Conservation (phyloP, 1,140 invertebrate species). For the Sminthurides bifidus region DNA sequence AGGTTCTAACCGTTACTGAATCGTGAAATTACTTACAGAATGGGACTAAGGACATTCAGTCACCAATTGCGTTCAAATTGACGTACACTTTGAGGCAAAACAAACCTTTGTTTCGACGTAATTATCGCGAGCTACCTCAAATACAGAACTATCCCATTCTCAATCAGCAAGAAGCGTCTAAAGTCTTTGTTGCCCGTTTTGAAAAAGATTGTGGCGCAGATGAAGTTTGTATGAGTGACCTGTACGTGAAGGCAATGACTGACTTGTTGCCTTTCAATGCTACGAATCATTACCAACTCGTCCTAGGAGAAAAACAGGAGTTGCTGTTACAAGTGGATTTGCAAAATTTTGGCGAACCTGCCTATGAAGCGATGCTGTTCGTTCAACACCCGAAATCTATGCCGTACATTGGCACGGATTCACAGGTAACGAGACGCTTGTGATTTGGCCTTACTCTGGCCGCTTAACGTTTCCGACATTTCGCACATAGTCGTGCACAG, state of each 20-base stretch:
- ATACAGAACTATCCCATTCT: conserved; percentile 73
- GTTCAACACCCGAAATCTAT: conserved; percentile 63
- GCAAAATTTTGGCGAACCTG: conserved; percentile 69
- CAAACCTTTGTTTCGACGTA: conserved; percentile 43
- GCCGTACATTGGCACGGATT: conserved; percentile 54
- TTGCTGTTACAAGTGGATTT: conserved; percentile 62
- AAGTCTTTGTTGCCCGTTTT: conserved; percentile 72
- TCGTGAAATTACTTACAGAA: not conserved
- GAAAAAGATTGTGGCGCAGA: conserved; percentile 85
- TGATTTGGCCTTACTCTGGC: not conserved
- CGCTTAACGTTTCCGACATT: not conserved
- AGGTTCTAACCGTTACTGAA: too few relatives aligned
- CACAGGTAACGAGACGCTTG: not conserved
- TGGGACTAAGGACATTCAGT: conserved; percentile 63
- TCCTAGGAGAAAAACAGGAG: conserved; percentile 61
- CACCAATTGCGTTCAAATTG: conserved; percentile 69
- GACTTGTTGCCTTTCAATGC: conserved; percentile 43
- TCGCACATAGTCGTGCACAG: not conserved
- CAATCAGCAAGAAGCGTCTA: conserved; percentile 71
- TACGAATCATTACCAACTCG: conserved; percentile 37
- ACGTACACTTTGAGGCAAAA: conserved; percentile 68
- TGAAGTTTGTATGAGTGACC: conserved; percentile 74
- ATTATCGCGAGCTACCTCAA: conserved; percentile 46
- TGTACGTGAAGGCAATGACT: conserved; percentile 55
- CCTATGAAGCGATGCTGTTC: conserved; percentile 77